A percentile compares a stretch with the other conserved stretches of the same genome.
phyloP scores from a whole-genome alignment of 2,797 vertebrate genomes.

The Hippoglossus hippoglossus region DNA sequence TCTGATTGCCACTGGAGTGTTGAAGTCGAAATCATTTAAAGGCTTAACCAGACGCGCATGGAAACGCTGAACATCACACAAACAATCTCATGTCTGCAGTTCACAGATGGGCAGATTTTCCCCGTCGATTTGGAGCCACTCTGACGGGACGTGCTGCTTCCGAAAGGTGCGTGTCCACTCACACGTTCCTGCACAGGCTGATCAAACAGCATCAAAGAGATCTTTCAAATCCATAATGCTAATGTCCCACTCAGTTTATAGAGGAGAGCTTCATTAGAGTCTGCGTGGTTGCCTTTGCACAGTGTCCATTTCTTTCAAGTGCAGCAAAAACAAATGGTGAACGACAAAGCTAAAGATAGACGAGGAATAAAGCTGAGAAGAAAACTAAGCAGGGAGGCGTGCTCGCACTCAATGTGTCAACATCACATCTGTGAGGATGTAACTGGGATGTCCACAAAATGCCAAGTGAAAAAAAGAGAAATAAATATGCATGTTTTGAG shows the following conservation, averaged over 20 bases:
- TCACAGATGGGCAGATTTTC: conserved; percentile 59
- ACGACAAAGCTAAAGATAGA: conserved; percentile 4
- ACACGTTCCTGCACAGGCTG: conserved; percentile 28
- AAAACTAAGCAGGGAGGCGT: too few relatives aligned
- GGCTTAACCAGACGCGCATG: conserved; percentile 42
- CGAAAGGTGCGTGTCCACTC: conserved; percentile 43
- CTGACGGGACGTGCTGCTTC: conserved; percentile 43
- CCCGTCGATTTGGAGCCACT: conserved; percentile 57
- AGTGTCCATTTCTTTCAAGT: conserved; percentile 9
- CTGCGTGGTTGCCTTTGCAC: background rate
- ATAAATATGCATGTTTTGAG: too few relatives aligned
- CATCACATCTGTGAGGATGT: background rate
- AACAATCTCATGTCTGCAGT: conserved; percentile 52
- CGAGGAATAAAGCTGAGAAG: background rate
- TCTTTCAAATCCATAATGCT: conserved; percentile 66
- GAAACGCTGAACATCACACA: conserved; percentile 40
- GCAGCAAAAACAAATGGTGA: background rate
- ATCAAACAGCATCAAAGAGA: conserved; percentile 69
- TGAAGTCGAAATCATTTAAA: conserved; percentile 52
- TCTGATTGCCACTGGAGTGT: conserved; percentile 25
- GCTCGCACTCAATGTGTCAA: too few relatives aligned
- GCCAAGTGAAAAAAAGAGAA: too few relatives aligned
- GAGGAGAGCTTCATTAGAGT: conserved; percentile 25
- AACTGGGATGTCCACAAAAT: background rate
- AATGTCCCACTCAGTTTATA: conserved; percentile 44